phyloP scores from a whole-genome alignment of 2,888 invertebrate genomes.

The Cheilosia variabilis region DNA sequence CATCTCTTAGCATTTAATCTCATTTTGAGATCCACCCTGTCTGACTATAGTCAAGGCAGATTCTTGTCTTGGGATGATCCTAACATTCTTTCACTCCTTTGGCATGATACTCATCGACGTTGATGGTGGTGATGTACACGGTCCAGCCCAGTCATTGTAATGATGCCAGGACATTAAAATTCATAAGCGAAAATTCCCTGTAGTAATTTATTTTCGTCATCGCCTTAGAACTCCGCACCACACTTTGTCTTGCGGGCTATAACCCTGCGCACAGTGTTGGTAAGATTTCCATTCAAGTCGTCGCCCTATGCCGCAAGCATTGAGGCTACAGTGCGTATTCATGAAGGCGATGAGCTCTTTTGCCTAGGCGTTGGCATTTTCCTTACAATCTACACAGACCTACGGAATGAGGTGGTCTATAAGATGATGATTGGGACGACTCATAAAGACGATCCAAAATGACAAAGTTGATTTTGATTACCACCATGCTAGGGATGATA shows the following conservation, averaged over 20 bases:
- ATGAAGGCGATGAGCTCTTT: slow-evolving; percentile 40
- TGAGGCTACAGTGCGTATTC: slow-evolving; percentile 46
- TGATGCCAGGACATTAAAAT: slow-evolving; percentile 75
- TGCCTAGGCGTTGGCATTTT: slow-evolving; percentile 56
- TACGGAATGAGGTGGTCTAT: slow-evolving; percentile 15
- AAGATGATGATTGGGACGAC: slow-evolving; percentile 54
- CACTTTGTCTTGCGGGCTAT: background rate
- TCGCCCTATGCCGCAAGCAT: slow-evolving; percentile 36
- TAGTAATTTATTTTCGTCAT: slow-evolving; percentile 68
- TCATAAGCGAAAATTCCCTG: slow-evolving; percentile 70
- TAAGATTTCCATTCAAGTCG: slow-evolving; percentile 24
- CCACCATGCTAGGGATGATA: slow-evolving; percentile 50
- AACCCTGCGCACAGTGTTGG: background rate
- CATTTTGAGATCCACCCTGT: slow-evolving; percentile 12
- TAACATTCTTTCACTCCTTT: slow-evolving; percentile 32
- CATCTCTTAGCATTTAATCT: slow-evolving; percentile 15
- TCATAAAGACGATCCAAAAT: slow-evolving; percentile 19
- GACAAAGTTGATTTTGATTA: slow-evolving; percentile 64
- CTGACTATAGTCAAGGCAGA: slow-evolving; percentile 27
- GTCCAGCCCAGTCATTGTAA: slow-evolving; percentile 55
- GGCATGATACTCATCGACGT: slow-evolving; percentile 17
- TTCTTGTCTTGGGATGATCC: slow-evolving; percentile 22
- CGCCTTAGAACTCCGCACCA: slow-evolving; percentile 5
- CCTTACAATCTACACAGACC: slow-evolving; percentile 33
- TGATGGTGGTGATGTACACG: slow-evolving; percentile 11